A percentile compares a stretch with the other conserved stretches of the same genome.
phyloP scores from a whole-genome alignment of 2,113 vertebrate species.

The Cygnus atratus region DNA sequence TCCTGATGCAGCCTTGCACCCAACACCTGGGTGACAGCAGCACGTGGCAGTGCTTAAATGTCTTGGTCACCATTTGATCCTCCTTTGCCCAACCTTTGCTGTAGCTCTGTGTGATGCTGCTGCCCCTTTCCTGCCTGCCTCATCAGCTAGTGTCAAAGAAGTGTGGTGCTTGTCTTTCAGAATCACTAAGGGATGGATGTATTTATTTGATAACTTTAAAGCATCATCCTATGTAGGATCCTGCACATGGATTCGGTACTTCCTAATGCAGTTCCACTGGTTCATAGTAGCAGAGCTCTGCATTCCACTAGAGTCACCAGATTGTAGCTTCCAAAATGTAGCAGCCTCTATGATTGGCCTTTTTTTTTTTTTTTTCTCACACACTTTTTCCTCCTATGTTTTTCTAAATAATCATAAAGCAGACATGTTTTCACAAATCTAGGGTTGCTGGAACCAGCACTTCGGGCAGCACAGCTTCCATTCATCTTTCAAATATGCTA shows the following conservation, averaged over 20 bases:
- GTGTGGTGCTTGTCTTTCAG: neutral
- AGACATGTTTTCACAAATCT: neutral
- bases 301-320: neutral
- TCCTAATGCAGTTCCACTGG: accelerated
- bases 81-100: neutral
- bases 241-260: neutral
- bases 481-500: neutral
- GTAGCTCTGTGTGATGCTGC: neutral
- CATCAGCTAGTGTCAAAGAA: neutral
- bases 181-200: neutral
- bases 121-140: neutral
- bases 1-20: neutral
- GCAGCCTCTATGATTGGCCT: neutral
- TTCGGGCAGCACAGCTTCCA: neutral
- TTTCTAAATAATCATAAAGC: neutral
- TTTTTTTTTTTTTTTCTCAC: neutral
- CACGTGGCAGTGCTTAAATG: accelerated
- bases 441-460: neutral
- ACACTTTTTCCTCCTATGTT: neutral
- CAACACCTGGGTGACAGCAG: neutral
- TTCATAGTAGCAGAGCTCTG: neutral
- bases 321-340: neutral
- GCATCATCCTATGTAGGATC: neutral
- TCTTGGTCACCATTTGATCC: neutral
- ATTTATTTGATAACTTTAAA: neutral